These are phyloP conservation scores for Drosophila longiperda DNA, from an alignment of 2,888 invertebrate genomes.

Conservation along the genomic window DNA sequence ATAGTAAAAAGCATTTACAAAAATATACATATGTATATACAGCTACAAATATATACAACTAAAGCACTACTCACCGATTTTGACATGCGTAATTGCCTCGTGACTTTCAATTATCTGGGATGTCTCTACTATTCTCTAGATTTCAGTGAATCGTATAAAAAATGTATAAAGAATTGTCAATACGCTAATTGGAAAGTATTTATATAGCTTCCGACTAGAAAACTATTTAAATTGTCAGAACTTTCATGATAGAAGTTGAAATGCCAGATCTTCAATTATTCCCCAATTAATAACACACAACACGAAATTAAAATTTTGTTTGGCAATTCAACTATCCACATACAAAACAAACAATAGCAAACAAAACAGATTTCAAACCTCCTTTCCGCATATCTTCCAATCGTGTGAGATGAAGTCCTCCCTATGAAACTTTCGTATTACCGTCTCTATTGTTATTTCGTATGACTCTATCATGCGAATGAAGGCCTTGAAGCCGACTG, in stretches of 20 bases:
- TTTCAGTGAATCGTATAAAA: slow-evolving; percentile 57
- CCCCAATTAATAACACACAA: slow-evolving; percentile 20
- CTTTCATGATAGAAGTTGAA: slow-evolving; percentile 45
- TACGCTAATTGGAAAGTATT: slow-evolving; percentile 24
- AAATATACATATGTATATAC: slow-evolving; percentile 5
- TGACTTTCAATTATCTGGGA: slow-evolving; percentile 83
- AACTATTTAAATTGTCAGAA: slow-evolving; percentile 5
- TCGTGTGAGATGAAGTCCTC: slow-evolving; percentile 93
- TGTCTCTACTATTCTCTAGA: slow-evolving; percentile 84
- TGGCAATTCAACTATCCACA: slow-evolving; percentile 55
- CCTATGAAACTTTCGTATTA: slow-evolving; percentile 92
- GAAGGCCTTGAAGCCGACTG: slow-evolving; percentile 93
- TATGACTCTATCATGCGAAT: slow-evolving; percentile 93
- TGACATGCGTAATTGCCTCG: slow-evolving; percentile 84
- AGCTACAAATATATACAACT: neutral
- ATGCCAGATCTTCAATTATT: slow-evolving; percentile 39
- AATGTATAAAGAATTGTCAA: slow-evolving; percentile 53
- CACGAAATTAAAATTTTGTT: slow-evolving; percentile 1
- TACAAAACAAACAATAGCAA: slow-evolving; percentile 38
- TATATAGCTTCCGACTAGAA: slow-evolving; percentile 5
- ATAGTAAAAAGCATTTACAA: slow-evolving; percentile 23
- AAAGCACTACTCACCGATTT: slow-evolving; percentile 82
- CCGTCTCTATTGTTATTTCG: slow-evolving; percentile 93
- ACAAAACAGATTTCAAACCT: slow-evolving; percentile 82
- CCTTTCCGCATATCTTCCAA: slow-evolving; percentile 89